Base-by-base conservation (phyloP, 2,888 invertebrate genomes). In the Drosophila neonasuta region DNA sequence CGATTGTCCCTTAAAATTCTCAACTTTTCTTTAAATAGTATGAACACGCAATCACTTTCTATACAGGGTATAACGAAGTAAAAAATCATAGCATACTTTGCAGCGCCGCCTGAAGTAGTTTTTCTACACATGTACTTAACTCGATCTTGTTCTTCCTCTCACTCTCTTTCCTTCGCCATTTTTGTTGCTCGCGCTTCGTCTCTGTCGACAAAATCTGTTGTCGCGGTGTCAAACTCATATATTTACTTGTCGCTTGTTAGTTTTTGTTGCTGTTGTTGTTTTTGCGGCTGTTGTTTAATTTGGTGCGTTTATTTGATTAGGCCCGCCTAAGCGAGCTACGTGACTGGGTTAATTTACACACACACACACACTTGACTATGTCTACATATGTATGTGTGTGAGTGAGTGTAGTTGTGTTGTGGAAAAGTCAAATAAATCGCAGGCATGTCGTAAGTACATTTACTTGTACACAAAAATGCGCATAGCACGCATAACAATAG, bases 241-340 rank as follows among this genome's bases (percentile, higher is more conserved):
- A 81, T 81, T 86, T 86, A 62, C 84, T 78, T 78, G 61, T 68
- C 75, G 67, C 75, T 69, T 60, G 44, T 39, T 48, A 10, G 32
- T 49, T 49, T 42, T 48, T 72, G 55, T 62, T 51, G 39, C 60
- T 46, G 48, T 29, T 68, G 56, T 69, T 70, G 55, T 41, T 32
- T 45, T 56, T 72, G 56, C 32, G 61, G 65, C 67, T 71, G 82
- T 69, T 81, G 80, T 81, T 84, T 81, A 85, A 84, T 81, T 84
- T 81, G 87, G 68, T 73, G 87, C 85, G 79, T 84, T 85, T 81
- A 81, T 81, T 86, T 81, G 80, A 84, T 81, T 81, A 81, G 80
- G 85, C 67, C 79, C 63, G 75, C 63, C 80, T 83, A 83, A 86
- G 79, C 73, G 85, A 49, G 68, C 76, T 86, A 81, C 81, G 81